A percentile compares a stretch with the other conserved stretches of the same genome.
phyloP scores from a whole-genome alignment of 2,797 vertebrate genomes.

The Peromyscus aztecus region DNA sequence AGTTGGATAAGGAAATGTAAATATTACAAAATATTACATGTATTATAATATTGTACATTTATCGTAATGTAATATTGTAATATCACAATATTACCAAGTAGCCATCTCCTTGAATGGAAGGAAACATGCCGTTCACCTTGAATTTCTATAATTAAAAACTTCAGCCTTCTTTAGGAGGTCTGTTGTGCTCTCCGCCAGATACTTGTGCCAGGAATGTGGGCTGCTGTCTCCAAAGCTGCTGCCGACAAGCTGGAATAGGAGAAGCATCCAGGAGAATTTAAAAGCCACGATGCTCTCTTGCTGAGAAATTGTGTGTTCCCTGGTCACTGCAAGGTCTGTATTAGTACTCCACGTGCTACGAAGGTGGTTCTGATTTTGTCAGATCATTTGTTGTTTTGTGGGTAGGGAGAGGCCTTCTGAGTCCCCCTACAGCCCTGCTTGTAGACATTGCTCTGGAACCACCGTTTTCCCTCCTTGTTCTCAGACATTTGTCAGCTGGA shows the following conservation, averaged over 20 bases:
- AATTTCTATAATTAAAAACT: not conserved
- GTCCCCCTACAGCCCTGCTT: not conserved
- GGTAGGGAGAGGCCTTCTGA: not conserved
- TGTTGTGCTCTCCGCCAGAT: not conserved
- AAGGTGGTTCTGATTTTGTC: slow-evolving; percentile 16
- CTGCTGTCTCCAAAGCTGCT: not conserved
- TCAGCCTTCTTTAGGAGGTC: not conserved
- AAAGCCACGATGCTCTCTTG: not conserved
- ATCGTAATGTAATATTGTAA: not conserved
- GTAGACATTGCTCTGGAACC: not conserved
- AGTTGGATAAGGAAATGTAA: not conserved
- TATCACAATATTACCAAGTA: not conserved
- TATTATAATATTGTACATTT: not conserved
- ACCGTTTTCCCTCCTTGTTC: not conserved
- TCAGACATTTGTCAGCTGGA: not conserved
- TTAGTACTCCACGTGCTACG: not conserved
- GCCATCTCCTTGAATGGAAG: not conserved
- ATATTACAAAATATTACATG: not conserved
- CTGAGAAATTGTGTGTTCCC: not conserved
- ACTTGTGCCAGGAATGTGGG: not conserved
- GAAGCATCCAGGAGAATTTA: not conserved
- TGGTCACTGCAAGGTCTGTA: not conserved
- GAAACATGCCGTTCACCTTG: not conserved
- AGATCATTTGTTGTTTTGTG: slow-evolving; percentile 31
- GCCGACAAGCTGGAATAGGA: not conserved